Evolutionary conservation across 2,888 invertebrate species (phyloP), one percentile per base, ranked within the genome.

Genomic region (Carabus problematicus): DNA sequence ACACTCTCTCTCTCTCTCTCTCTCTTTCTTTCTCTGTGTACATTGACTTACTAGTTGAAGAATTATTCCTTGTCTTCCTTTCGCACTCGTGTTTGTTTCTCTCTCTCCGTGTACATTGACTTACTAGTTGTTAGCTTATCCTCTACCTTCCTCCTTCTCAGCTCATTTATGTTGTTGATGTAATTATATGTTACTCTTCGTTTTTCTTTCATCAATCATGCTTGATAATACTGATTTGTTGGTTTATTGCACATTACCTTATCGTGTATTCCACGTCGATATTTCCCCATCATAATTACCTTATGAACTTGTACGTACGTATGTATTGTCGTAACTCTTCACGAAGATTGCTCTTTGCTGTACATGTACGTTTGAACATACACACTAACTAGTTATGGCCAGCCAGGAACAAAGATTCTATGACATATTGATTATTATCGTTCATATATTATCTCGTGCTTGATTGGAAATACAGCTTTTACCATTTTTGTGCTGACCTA

Each of bases 201-300:
- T 41, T 69, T 67, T 69, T 59, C 45, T 45, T 43, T 55, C 62
- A 69, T 69, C 69, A 61, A 69, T 69, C 69, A 69, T 69, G 29
- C 29, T 69, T 61, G 69, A 68, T 62, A 78, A 79, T 78, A 77
- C 78, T 77, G 78, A 80, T 79, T 80, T 77, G 78, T 79, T 75
- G 75, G 75, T 74, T n/a, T 75, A 75, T 78, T 78, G 69, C 62
- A 68, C 69, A 69, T 69, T 69, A 69, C 62, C 40, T 52, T 69
- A 69, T 69, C 61, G 61, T 42, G 69, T 55, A 55, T 62, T 69
- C 55, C 60, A 42, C 60, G 59, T 52, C 60, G 52, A 64, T 64
- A 49, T 64, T 67, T 67, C 67, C n/a, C 67, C 67, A 67, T 59
- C 60, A 67, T 67, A 67, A 67, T 67, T 67, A 67, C 40, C 42